Evolutionary conservation across 2,888 invertebrate species (phyloP).

Genomic region (Microctonus brassicae): DNA sequence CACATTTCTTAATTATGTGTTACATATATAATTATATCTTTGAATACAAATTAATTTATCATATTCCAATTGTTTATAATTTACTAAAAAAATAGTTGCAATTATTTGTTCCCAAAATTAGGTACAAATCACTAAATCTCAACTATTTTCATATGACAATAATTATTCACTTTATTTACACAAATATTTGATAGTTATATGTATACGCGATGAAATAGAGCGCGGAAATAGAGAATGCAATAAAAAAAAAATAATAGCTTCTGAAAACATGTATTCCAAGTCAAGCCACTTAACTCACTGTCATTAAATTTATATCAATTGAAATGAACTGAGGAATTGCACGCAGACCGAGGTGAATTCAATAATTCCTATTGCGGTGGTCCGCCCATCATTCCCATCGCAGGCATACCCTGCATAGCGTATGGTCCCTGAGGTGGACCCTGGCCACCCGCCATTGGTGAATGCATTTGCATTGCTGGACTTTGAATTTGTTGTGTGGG

Average conservation of each 20-base stretch:
- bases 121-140: neutral
- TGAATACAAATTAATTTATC: constrained; percentile 21
- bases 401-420: constrained; percentile 64
- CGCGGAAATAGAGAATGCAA: neutral
- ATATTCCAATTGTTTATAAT: neutral
- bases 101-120: neutral
- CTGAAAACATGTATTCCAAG: neutral
- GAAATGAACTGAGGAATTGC: constrained; percentile 51
- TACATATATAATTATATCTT: neutral
- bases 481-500: constrained; percentile 73
- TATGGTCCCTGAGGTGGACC: constrained; percentile 65
- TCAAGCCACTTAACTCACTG: neutral
- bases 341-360: constrained; percentile 53
- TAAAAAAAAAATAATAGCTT: neutral
- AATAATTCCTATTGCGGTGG: constrained; percentile 65
- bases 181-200: neutral
- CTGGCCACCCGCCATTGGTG: constrained; percentile 72
- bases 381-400: constrained; percentile 67
- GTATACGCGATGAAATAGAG: neutral
- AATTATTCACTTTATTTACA: neutral
- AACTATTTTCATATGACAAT: neutral
- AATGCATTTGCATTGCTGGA: constrained; percentile 74
- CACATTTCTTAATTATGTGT: neutral
- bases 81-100: neutral
- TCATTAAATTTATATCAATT: constrained; percentile 38